These are phyloP conservation scores for Sussaba pulchella DNA, from an alignment of 2,888 invertebrate genomes.

Conservation along the genomic window DNA sequence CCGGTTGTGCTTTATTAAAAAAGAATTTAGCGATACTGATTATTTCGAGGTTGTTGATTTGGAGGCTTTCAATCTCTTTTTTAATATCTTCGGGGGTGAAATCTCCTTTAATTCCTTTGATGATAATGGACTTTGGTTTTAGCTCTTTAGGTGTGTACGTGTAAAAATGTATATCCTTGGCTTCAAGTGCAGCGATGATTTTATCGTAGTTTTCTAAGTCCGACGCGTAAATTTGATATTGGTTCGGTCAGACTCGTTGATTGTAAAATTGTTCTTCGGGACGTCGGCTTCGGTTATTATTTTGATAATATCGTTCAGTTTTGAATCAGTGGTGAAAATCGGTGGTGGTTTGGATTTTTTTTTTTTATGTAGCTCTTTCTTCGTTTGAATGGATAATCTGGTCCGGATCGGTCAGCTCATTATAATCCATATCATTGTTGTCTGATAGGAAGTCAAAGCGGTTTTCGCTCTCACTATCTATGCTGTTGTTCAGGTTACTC, in stretches of 20 bases:
- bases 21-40: slow-evolving; percentile 1
- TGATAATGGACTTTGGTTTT: slow-evolving; percentile 5
- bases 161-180: background rate
- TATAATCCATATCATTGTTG: too few relatives aligned
- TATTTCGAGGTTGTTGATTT: slow-evolving; percentile 5
- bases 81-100: slow-evolving; percentile 36
- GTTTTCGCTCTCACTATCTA: too few relatives aligned
- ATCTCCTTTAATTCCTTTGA: slow-evolving; percentile 13
- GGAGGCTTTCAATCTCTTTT: background rate
- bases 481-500: too few relatives aligned
- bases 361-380: too few relatives aligned
- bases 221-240: background rate
- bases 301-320: too few relatives aligned
- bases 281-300: background rate
- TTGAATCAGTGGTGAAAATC: too few relatives aligned
- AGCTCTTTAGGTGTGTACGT: slow-evolving; percentile 26
- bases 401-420: too few relatives aligned
- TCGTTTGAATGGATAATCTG: too few relatives aligned
- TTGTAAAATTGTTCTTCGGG: background rate
- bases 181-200: background rate
- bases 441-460: too few relatives aligned
- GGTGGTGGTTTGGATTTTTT: too few relatives aligned
- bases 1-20: slow-evolving; percentile 18
- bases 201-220: background rate
- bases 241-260: background rate